Percentiles rank a stretch among this genome's conserved stretches.
Conservation (phyloP, 2,113 vertebrate species). For the western clawed frog (Xenopus tropicalis) region UCB_Xtro_10.0 CM004449.2:63046501-63047000, state of each 20-base stretch:
- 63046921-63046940: no score
- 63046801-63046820: background rate
- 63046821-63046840: background rate
- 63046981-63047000: no score
- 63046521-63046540: background rate
- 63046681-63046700: conserved; percentile 15
- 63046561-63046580: background rate
- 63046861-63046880: conserved; percentile 28
- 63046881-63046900: background rate
- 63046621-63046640: conserved; percentile 5
- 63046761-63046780: conserved; percentile 12
- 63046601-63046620: background rate
- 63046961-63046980: no score
- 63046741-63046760: background rate
- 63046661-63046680: background rate
- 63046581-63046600: background rate
- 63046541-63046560: background rate
- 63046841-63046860: background rate
- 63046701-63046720: background rate
- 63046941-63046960: no score
- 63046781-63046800: conserved; percentile 3
- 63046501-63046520: no score
- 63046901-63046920: no score
- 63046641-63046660: background rate
- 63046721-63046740: background rate